Evolutionary conservation across 2,797 vertebrate species (phyloP).

Genomic region (Mormyrus hasselquistii): DNA sequence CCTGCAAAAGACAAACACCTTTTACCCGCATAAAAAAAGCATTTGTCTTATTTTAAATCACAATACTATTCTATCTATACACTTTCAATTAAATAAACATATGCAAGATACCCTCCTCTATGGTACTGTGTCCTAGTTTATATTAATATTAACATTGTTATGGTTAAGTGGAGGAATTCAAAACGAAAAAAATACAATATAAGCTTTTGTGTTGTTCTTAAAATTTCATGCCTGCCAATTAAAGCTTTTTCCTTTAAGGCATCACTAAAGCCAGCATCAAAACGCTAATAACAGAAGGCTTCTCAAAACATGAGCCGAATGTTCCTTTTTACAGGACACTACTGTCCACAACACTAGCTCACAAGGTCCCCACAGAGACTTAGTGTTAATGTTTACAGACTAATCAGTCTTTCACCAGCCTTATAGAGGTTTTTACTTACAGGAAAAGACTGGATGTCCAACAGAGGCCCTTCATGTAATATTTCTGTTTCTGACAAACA

Average conservation of each 20-base stretch:
- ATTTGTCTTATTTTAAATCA: constrained; percentile 16
- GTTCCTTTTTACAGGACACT: not conserved
- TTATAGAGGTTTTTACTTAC: not conserved
- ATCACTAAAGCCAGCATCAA: not conserved
- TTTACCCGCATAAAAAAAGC: constrained; percentile 11
- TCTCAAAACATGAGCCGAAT: not conserved
- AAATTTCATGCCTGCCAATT: not conserved
- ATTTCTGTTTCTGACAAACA: not conserved
- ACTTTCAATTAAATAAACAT: constrained; percentile 24
- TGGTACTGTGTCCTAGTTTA: not conserved
- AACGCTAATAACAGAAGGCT: not conserved
- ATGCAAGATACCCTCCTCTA: not conserved
- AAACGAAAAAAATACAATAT: not conserved
- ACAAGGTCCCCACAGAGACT: not conserved
- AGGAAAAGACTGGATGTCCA: not conserved
- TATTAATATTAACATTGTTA: constrained; percentile 16
- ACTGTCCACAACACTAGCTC: not conserved
- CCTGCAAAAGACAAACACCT: constrained; percentile 19
- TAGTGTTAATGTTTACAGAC: constrained; percentile 2
- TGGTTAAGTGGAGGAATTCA: not conserved
- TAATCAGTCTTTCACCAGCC: not conserved
- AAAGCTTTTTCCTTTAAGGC: not conserved
- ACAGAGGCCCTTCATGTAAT: too few relatives aligned
- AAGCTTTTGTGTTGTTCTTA: not conserved
- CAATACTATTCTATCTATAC: not conserved